Conservation (phyloP, 2,888 invertebrate genomes). For the Tinea semifulvella region DNA sequence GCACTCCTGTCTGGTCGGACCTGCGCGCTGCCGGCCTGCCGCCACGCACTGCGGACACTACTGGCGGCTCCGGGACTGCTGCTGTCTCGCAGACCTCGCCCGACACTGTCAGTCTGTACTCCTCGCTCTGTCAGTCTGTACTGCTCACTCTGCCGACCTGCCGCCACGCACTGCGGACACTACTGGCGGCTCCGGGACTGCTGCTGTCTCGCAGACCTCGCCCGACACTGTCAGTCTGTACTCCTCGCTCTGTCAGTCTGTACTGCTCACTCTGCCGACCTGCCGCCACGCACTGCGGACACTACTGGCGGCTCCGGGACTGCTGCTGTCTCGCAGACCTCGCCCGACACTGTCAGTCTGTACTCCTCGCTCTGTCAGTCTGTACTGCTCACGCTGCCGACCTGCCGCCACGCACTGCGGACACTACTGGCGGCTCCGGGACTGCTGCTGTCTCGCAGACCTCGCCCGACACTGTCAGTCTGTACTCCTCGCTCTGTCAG, state of each 20-base stretch:
- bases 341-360: too few relatives aligned
- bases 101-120: constrained; percentile 71
- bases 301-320: constrained; percentile 68
- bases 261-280: constrained; percentile 68
- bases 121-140: too few relatives aligned
- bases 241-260: too few relatives aligned
- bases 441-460: constrained; percentile 72
- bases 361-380: too few relatives aligned
- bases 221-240: too few relatives aligned
- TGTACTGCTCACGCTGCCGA: constrained; percentile 65
- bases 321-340: constrained; percentile 71
- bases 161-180: constrained; percentile 69
- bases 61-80: constrained; percentile 69
- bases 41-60: constrained; percentile 71
- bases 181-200: constrained; percentile 71
- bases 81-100: constrained; percentile 69
- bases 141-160: constrained; percentile 66
- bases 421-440: constrained; percentile 67
- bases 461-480: too few relatives aligned
- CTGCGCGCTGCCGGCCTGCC: constrained; percentile 66
- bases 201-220: constrained; percentile 66
- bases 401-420: constrained; percentile 70
- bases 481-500: too few relatives aligned
- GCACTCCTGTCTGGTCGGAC: constrained; percentile 73
- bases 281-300: constrained; percentile 68